Evolutionary conservation across 2,888 invertebrate genomes (phyloP).

Genomic region (Chrysolina americana): DNA sequence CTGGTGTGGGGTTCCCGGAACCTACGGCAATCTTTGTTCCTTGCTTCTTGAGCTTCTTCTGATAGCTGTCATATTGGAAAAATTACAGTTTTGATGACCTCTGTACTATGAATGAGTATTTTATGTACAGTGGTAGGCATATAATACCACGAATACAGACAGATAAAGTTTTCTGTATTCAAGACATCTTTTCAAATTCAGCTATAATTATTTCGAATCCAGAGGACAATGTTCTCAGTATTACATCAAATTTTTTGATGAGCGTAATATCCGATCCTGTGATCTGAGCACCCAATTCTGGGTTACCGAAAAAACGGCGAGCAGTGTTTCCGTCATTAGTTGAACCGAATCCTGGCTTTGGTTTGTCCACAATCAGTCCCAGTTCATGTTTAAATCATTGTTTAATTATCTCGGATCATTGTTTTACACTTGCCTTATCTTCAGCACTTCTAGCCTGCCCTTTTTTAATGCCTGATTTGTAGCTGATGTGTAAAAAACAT

Average conservation of each 20-base stretch:
- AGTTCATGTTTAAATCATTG: background rate
- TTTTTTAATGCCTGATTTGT: background rate
- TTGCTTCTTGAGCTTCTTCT: conserved; percentile 11
- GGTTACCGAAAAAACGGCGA: too few species aligned
- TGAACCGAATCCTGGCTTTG: background rate
- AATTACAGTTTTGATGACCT: conserved; percentile 3
- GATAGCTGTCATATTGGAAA: conserved; percentile 7
- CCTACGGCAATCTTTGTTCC: conserved; percentile 16
- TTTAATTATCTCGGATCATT: background rate
- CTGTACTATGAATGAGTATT: conserved; percentile 7
- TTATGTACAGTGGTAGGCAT: conserved; percentile 19
- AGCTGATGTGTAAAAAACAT: background rate
- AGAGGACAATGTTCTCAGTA: background rate
- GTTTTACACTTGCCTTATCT: background rate
- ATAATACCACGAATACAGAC: conserved; percentile 1
- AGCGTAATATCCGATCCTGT: background rate
- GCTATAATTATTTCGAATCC: background rate
- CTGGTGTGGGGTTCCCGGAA: background rate
- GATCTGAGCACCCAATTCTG: background rate
- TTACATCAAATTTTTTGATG: background rate
- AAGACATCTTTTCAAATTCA: background rate
- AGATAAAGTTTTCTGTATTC: background rate
- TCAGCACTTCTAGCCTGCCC: background rate
- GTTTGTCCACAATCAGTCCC: background rate
- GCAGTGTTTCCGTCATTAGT: too few species aligned